Evolutionary conservation across 2,113 vertebrate genomes (phyloP).

Genomic region (Piliocolobus tephrosceles): DNA sequence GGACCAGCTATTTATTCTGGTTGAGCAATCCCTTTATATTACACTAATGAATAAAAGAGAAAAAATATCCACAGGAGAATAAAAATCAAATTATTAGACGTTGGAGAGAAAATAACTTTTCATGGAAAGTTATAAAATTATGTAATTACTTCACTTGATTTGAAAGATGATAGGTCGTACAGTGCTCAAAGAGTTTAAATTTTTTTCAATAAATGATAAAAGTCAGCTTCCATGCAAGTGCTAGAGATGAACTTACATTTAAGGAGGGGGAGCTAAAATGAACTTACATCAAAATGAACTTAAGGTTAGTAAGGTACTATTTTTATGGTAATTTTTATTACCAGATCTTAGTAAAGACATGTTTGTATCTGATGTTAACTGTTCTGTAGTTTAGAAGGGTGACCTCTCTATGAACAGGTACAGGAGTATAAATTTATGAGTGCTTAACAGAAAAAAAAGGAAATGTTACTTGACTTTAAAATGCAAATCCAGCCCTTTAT

Average conservation of each 20-base stretch:
- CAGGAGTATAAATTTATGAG: neutral
- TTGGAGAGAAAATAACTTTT: slow-evolving; percentile 38
- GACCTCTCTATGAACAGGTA: neutral
- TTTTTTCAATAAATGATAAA: slow-evolving; percentile 18
- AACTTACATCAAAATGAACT: neutral
- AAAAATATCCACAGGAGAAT: neutral
- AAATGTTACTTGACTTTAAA: slow-evolving; percentile 7
- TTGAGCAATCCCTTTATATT: neutral
- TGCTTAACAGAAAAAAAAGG: neutral
- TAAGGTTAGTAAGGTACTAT: neutral
- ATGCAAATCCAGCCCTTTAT: neutral
- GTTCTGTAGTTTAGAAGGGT: neutral
- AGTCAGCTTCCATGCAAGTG: neutral
- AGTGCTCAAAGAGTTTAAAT: neutral
- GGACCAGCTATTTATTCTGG: slow-evolving; percentile 13
- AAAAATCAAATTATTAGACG: slow-evolving; percentile 56
- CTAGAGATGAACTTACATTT: neutral
- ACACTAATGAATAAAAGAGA: neutral
- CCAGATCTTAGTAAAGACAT: neutral
- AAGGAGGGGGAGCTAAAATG: neutral
- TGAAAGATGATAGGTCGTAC: slow-evolving; percentile 35
- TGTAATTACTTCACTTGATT: slow-evolving; percentile 46
- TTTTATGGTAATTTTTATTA: slow-evolving; percentile 11
- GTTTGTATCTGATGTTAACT: neutral
- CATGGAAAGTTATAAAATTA: slow-evolving; percentile 47